Conservation (phyloP, 2,797 vertebrate species). For the Acanthurus leucopareius region DNA sequence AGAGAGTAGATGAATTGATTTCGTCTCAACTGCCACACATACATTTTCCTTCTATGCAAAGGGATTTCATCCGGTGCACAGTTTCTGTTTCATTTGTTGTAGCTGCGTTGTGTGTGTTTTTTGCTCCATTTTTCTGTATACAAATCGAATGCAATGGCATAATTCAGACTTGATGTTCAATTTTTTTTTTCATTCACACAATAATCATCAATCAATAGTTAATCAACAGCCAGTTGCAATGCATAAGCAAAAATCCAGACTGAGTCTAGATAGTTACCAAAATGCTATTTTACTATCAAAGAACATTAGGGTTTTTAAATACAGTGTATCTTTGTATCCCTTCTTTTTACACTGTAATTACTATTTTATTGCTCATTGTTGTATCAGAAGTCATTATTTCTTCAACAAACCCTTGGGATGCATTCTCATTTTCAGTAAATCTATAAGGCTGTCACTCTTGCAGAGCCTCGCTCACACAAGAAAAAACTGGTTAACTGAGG, state of each 20-base stretch:
- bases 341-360: not conserved
- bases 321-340: not conserved
- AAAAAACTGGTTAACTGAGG: too few species aligned
- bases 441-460: not conserved
- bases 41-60: not conserved
- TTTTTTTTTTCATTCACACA: not conserved
- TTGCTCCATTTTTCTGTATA: not conserved
- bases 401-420: not conserved
- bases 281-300: not conserved
- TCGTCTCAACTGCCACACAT: not conserved
- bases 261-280: not conserved
- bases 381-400: not conserved
- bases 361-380: not conserved
- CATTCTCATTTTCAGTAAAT: not conserved
- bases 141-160: not conserved
- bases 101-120: not conserved
- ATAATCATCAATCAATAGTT: not conserved
- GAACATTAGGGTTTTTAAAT: not conserved
- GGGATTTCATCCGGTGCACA: not conserved
- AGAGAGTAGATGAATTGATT: conserved; percentile 12
- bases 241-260: not conserved
- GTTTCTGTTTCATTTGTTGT: not conserved
- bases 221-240: not conserved
- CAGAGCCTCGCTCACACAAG: not conserved
- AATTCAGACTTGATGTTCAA: not conserved